Conservation (phyloP, 2,113 vertebrate genomes). For the Helogale parvula region DNA sequence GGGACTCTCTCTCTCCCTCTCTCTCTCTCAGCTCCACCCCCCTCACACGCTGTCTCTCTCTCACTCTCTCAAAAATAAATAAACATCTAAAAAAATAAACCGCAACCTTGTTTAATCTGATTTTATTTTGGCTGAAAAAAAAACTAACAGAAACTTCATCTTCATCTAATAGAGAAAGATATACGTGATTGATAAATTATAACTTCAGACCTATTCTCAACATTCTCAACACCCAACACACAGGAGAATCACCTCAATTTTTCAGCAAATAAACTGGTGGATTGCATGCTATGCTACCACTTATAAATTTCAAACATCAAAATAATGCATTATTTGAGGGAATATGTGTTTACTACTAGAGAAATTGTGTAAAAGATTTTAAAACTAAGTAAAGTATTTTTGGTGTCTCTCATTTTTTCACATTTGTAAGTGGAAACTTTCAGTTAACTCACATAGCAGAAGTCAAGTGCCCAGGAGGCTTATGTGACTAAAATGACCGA, state of each 20-base stretch:
- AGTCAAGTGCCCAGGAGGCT: neutral
- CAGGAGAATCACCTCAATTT: neutral
- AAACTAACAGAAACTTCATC: neutral
- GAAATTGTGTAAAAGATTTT: neutral
- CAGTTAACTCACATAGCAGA: neutral
- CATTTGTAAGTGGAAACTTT: neutral
- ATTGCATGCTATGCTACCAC: neutral
- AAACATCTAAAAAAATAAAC: too few species aligned
- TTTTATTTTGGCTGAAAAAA: neutral
- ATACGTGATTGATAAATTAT: neutral
- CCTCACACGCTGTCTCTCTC: too few species aligned
- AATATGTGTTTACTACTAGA: neutral
- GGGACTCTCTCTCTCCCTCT: too few species aligned
- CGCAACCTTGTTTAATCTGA: neutral
- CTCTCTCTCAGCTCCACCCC: too few species aligned
- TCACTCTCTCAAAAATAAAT: too few species aligned
- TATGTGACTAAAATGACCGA: neutral
- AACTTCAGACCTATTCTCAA: neutral
- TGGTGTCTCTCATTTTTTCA: neutral
- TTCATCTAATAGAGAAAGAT: neutral
- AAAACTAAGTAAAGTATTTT: conserved; percentile 5
- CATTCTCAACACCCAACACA: neutral
- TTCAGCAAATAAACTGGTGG: neutral
- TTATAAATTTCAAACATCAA: neutral
- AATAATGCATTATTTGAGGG: neutral